Evolutionary conservation across 2,888 invertebrate species (phyloP).

Genomic region (Diarsia dahlii): DNA sequence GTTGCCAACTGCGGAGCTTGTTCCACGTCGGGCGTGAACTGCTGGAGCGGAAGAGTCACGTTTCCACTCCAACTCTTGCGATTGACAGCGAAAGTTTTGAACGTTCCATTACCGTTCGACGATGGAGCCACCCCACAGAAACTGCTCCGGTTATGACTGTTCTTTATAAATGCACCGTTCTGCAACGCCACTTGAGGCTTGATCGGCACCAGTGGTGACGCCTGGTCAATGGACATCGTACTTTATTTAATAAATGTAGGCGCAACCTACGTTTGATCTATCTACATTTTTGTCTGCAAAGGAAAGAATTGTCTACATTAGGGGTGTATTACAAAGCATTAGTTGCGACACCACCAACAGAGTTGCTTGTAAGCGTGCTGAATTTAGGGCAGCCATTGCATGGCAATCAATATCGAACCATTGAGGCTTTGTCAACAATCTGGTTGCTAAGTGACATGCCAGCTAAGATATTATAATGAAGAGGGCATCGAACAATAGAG

Average conservation of each 20-base stretch:
- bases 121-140: slow-evolving; percentile 89
- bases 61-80: slow-evolving; percentile 90
- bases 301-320: slow-evolving; percentile 81
- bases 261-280: slow-evolving; percentile 80
- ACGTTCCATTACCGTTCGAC: slow-evolving; percentile 86
- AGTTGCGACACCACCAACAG: slow-evolving; percentile 76
- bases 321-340: slow-evolving; percentile 63
- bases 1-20: slow-evolving; percentile 86
- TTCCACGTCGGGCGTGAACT: slow-evolving; percentile 83
- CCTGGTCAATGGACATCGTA: slow-evolving; percentile 90
- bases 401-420: slow-evolving; percentile 68
- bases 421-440: slow-evolving; percentile 72
- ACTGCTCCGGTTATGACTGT: slow-evolving; percentile 89
- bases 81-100: slow-evolving; percentile 89
- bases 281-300: slow-evolving; percentile 90
- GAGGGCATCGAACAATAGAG: slow-evolving; percentile 77
- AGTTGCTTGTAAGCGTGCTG: slow-evolving; percentile 74
- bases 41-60: slow-evolving; percentile 88
- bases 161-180: slow-evolving; percentile 89
- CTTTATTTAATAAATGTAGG: slow-evolving; percentile 81
- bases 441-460: slow-evolving; percentile 75
- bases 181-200: slow-evolving; percentile 86
- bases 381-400: slow-evolving; percentile 71
- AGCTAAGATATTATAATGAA: slow-evolving; percentile 78
- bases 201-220: slow-evolving; percentile 89